Conservation (phyloP, 2,113 vertebrate genomes). For the Pygoscelis antarcticus region DNA sequence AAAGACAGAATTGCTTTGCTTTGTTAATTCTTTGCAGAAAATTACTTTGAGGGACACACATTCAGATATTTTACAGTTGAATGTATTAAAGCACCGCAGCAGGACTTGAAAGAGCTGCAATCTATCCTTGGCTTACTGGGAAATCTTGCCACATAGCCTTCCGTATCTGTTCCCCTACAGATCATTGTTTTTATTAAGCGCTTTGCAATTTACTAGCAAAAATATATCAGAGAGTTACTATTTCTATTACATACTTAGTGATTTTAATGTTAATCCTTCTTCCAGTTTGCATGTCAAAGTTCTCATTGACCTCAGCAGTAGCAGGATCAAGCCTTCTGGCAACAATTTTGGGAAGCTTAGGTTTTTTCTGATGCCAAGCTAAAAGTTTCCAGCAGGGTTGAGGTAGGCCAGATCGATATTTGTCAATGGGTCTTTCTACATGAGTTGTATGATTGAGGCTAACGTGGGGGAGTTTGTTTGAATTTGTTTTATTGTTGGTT, state of each 20-base stretch:
- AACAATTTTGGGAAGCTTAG: not conserved
- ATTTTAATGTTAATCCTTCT: not conserved
- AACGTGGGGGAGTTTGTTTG: rapidly evolving
- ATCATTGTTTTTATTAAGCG: not conserved
- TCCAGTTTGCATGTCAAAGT: not conserved
- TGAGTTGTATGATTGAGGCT: not conserved
- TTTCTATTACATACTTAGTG: not conserved
- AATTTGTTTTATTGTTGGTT: not conserved
- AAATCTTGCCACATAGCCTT: not conserved
- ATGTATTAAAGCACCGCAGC: not conserved
- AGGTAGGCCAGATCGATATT: not conserved
- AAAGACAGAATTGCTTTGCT: not conserved
- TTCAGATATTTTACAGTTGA: not conserved
- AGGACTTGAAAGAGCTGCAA: not conserved
- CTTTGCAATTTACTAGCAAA: not conserved
- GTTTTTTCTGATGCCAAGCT: not conserved
- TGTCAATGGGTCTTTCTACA: not conserved
- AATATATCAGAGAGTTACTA: not conserved
- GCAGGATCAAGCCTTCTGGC: not conserved
- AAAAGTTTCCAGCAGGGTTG: not conserved
- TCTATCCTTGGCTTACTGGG: not conserved
- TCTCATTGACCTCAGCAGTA: constrained; percentile 1
- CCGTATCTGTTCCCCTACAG: not conserved
- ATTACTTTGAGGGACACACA: not conserved
- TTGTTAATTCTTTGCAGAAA: not conserved